phyloP scores from a whole-genome alignment of 2,888 invertebrate species.

The Caenorhabditis angaria region DNA sequence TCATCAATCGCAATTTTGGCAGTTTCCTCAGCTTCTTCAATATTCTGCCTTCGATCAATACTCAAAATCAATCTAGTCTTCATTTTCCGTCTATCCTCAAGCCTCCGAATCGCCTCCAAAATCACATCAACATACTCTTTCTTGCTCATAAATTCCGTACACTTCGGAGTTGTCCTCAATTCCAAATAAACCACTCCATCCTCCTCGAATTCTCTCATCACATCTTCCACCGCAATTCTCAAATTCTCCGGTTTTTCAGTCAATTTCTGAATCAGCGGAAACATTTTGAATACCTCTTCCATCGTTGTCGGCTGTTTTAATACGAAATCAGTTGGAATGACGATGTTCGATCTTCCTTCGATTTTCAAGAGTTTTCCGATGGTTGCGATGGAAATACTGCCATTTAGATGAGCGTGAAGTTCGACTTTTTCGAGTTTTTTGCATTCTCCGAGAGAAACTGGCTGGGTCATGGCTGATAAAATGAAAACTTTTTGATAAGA shows the following conservation, averaged over 20 bases:
- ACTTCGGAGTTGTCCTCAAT: constrained; percentile 47
- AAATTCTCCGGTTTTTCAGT: constrained; percentile 27
- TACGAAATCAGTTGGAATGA: constrained; percentile 5
- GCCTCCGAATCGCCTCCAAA: constrained; percentile 6
- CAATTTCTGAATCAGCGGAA: constrained; percentile 37
- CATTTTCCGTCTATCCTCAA: not conserved
- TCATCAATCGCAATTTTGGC: constrained; percentile 14
- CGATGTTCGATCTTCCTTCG: not conserved
- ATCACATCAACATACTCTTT: constrained; percentile 11
- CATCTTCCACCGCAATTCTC: constrained; percentile 22
- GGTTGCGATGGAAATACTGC: constrained; percentile 38
- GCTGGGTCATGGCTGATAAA: too few species aligned
- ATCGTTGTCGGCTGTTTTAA: constrained; percentile 9
- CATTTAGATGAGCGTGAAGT: constrained; percentile 49
- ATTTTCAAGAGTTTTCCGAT: constrained; percentile 18
- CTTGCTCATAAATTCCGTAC: constrained; percentile 14
- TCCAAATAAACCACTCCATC: constrained; percentile 47
- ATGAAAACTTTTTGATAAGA: too few species aligned
- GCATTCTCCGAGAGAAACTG: not conserved
- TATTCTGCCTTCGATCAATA: constrained; percentile 28
- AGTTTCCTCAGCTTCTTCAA: constrained; percentile 35
- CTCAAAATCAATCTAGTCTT: constrained; percentile 31
- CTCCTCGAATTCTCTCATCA: constrained; percentile 29
- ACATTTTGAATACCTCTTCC: constrained; percentile 34
- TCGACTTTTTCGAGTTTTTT: constrained; percentile 11